Conservation (phyloP, 2,888 invertebrate species). For the Eupithecia exiguata region DNA sequence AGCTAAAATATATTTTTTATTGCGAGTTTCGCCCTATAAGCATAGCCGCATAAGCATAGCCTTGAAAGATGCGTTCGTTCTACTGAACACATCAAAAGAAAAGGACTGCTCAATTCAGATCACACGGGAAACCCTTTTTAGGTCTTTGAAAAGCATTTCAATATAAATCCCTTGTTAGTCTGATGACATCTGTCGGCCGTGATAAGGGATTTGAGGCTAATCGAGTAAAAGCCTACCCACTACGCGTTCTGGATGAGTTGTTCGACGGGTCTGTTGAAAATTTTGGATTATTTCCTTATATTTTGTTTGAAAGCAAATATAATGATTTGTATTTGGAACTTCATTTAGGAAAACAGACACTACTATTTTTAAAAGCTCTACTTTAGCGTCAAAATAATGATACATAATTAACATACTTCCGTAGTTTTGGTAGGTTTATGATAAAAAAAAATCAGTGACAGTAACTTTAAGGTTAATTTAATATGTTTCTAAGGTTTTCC, state of each 20-base stretch:
- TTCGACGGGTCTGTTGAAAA: background rate
- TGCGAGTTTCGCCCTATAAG: no score
- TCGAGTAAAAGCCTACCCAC: slow-evolving; percentile 40
- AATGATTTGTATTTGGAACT: background rate
- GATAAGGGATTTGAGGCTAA: slow-evolving; percentile 55
- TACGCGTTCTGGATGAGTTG: background rate
- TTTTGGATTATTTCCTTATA: background rate
- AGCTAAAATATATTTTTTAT: no score
- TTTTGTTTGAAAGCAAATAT: background rate
- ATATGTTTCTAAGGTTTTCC: background rate
- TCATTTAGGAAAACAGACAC: background rate
- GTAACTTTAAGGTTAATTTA: background rate
- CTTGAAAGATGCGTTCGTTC: background rate
- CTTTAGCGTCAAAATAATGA: background rate
- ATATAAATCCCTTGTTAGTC: slow-evolving; percentile 64
- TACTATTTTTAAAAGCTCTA: background rate
- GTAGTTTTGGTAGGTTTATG: background rate
- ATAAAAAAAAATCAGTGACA: no score
- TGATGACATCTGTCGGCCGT: slow-evolving; percentile 64
- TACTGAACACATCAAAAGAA: slow-evolving; percentile 36
- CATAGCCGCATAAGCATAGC: background rate
- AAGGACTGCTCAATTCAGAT: slow-evolving; percentile 35
- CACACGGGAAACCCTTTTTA: slow-evolving; percentile 49
- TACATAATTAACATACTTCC: background rate
- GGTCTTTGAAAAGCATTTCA: slow-evolving; percentile 70